Base-by-base conservation (phyloP, 1,140 invertebrate species). In the Conopomorpha cramerella region DNA sequence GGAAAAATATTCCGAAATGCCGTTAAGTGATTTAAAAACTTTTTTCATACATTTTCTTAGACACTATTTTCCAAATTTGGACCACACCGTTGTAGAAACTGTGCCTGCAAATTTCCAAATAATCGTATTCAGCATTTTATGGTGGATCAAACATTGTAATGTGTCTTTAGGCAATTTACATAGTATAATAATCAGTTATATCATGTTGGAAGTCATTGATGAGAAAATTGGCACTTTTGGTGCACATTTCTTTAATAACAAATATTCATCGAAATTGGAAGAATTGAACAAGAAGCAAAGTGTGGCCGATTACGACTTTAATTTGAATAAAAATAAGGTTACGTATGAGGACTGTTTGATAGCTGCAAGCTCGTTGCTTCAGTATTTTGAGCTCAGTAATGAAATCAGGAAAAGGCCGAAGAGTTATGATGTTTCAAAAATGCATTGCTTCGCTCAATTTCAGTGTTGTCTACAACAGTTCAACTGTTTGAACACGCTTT, bases 401-500 rank as follows among this genome's bases (percentile, higher is more conserved):
- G 80, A 82, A 46, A 60, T 89, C 25, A 68, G 64, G 36, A 68
- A 55, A 23, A 83, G 81, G 54, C 79, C 80, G 1, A 85, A 84
- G 52, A 73, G 79, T 36, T 90, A 82, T 67, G 81, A 83, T 31
- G 49, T 72, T 3, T 70, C 53, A 16, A 78, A 82, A 31, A 71
- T 91, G 29, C 87, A 91, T 51, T 61, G 59, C n/a, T 89, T 87
- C 60, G 81, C 86, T 1, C 81, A 89, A 57, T 86, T 90, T 67
- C 89, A 92, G 59, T 82, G 79, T 60, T 84, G 84, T 46, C 57
- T 88, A 13, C 79, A 71, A 26, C 79, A 86, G 32, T 54, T 82
- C 1, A 82, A 83, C 43, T 67, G 81, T 38, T 67, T 92, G 11
- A 91, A 91, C 76, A 64, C 64, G 1, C 49, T 91, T 14, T 70